These are phyloP conservation scores for Lordiphosa clarofinis DNA, from an alignment of 1,140 invertebrate species.

Conservation along the genomic window DNA sequence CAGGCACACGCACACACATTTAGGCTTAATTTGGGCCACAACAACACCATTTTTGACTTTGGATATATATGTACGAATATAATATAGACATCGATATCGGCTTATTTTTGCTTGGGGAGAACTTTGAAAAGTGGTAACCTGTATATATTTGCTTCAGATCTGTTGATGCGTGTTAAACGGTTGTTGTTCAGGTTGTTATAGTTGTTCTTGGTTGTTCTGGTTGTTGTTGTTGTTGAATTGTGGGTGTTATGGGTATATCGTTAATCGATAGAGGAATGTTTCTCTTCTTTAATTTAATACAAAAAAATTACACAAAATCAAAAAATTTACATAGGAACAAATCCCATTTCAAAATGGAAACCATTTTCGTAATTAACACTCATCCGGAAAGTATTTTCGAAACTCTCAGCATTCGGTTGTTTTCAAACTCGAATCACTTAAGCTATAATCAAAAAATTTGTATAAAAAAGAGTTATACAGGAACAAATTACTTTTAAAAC, in stretches of 20 bases:
- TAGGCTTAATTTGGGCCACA: conserved; percentile 47
- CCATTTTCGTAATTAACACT: conserved; percentile 30
- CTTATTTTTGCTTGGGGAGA: conserved; percentile 36
- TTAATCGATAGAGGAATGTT: conserved; percentile 31
- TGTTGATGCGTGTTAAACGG: conserved; percentile 69
- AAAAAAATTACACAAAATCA: conserved; percentile 24
- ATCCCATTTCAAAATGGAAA: conserved; percentile 18
- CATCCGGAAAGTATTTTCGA: conserved; percentile 51
- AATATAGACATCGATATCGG: conserved; percentile 69
- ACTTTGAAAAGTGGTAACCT: conserved; percentile 47
- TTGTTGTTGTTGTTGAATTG: conserved; percentile 54
- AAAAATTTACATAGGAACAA: conserved; percentile 16
- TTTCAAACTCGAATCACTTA: conserved; percentile 77
- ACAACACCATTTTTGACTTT: conserved; percentile 51
- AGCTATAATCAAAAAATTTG: conserved; percentile 63
- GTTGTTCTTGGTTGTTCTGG: conserved; percentile 46
- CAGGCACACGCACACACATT: conserved; percentile 50
- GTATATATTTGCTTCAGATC: conserved; percentile 29
- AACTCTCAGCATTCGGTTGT: conserved; percentile 72
- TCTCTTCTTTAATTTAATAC: conserved; percentile 21
- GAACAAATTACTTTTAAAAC: conserved; percentile 62
- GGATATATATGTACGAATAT: conserved; percentile 44
- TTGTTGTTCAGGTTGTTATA: conserved; percentile 57
- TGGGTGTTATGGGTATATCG: conserved; percentile 42
- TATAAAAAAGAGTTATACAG: conserved; percentile 65